phyloP scores from a whole-genome alignment of 1,140 invertebrate species.

The Pentalonia nigronervosa region DNA sequence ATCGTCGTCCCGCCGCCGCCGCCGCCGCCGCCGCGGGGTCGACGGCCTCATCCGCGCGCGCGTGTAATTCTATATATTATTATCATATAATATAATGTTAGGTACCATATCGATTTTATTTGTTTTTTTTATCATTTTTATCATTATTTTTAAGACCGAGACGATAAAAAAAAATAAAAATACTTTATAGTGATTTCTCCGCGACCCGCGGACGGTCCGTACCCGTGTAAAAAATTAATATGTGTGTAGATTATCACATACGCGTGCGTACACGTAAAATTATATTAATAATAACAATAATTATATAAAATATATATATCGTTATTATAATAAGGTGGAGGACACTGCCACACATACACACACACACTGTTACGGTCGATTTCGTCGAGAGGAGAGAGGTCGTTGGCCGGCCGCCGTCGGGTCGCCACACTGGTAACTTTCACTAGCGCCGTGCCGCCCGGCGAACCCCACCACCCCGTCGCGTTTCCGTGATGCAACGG shows the following conservation, averaged over 20 bases:
- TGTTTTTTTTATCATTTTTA: not conserved
- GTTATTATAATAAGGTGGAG: conserved; percentile 19
- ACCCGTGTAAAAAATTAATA: not conserved
- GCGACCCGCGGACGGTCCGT: not conserved
- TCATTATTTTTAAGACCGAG: not conserved
- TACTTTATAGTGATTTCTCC: not conserved
- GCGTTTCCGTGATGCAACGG: conserved; percentile 55
- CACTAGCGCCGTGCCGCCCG: conserved; percentile 50
- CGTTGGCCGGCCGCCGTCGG: conserved; percentile 48
- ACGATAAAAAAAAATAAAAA: not conserved
- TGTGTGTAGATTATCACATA: not conserved
- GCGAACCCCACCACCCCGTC: not conserved
- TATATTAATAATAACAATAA: not conserved
- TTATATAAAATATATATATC: not conserved
- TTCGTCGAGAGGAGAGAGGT: conserved; percentile 53
- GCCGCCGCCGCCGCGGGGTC: not conserved
- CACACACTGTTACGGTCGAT: conserved; percentile 54
- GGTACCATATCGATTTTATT: not conserved
- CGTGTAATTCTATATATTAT: not conserved
- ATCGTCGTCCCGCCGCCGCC: not conserved
- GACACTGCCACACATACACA: not conserved
- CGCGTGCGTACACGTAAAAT: not conserved
- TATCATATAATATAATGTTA: not conserved
- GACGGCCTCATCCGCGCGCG: not conserved
- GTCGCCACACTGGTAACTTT: conserved; percentile 49